Conservation (phyloP, 53 echinoderm and acorn worm species). For the Astropecten irregularis region DNA sequence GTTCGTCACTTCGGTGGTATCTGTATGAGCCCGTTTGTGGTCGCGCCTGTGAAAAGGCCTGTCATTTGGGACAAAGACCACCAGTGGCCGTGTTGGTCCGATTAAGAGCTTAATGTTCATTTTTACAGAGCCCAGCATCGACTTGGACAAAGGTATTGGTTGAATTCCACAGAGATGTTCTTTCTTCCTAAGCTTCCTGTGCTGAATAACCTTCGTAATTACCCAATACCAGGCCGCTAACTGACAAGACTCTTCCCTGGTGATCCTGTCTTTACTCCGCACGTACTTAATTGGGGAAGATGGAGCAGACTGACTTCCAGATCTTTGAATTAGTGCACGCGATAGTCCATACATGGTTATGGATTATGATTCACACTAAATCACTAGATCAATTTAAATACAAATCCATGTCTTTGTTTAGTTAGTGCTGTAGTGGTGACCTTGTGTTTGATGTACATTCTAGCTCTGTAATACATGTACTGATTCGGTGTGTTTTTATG, state of each 20-base stretch:
- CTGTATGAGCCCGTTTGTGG: too few species aligned
- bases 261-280: background rate
- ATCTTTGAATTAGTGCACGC: too few species aligned
- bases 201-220: slow-evolving; percentile 33
- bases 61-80: slow-evolving; percentile 32
- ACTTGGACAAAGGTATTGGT: background rate
- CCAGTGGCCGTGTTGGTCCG: slow-evolving; percentile 34
- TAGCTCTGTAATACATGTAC: too few species aligned
- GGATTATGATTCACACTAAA: background rate
- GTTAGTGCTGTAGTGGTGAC: too few species aligned
- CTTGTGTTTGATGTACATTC: too few species aligned
- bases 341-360: too few species aligned
- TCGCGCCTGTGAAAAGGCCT: background rate
- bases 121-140: background rate
- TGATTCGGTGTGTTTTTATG: too few species aligned
- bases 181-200: background rate
- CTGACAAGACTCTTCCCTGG: background rate
- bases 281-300: background rate
- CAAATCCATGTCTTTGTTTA: too few species aligned
- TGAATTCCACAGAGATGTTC: background rate
- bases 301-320: too few species aligned
- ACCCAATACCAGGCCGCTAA: background rate
- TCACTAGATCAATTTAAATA: too few species aligned
- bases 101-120: slow-evolving; percentile 35
- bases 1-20: slow-evolving; percentile 28